phyloP scores from a whole-genome alignment of 2,113 vertebrate genomes.

The Platichthys stellatus region DNA sequence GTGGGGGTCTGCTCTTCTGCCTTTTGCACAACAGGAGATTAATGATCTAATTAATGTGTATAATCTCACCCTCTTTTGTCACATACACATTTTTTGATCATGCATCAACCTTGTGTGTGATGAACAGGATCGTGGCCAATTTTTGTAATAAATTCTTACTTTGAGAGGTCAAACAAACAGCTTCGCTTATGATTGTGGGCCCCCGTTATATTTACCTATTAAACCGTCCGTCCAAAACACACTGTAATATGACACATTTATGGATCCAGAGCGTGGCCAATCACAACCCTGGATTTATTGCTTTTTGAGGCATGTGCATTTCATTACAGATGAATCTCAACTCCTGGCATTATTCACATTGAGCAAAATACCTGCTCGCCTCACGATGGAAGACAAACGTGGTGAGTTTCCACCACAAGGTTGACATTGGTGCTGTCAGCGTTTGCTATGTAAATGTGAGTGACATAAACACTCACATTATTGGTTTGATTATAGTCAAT shows the following conservation, averaged over 20 bases:
- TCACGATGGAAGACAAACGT: slow-evolving; percentile 2
- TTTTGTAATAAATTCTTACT: slow-evolving; percentile 19
- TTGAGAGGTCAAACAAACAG: not conserved
- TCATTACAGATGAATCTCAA: slow-evolving; percentile 22
- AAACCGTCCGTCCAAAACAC: not conserved
- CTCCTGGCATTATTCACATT: not conserved
- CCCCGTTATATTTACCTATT: slow-evolving; percentile 10
- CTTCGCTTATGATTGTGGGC: not conserved
- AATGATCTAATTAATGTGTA: not conserved
- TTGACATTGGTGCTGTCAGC: slow-evolving; percentile 8
- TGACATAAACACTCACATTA: not conserved
- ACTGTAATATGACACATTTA: slow-evolving; percentile 43
- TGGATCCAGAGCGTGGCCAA: slow-evolving; percentile 8
- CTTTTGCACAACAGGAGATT: not conserved
- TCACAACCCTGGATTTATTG: slow-evolving; percentile 19
- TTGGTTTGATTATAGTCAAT: slow-evolving; percentile 17
- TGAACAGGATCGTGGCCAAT: slow-evolving; percentile 23
- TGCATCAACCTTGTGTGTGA: not conserved
- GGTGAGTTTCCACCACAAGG: not conserved
- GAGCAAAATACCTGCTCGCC: not conserved
- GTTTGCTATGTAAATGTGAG: not conserved
- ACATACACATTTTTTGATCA: not conserved
- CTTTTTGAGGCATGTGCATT: slow-evolving; percentile 27
- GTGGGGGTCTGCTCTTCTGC: not conserved
- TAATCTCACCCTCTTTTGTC: not conserved